Evolutionary conservation across 2,888 invertebrate genomes (phyloP).

Genomic region (Drosophila leonis): DNA sequence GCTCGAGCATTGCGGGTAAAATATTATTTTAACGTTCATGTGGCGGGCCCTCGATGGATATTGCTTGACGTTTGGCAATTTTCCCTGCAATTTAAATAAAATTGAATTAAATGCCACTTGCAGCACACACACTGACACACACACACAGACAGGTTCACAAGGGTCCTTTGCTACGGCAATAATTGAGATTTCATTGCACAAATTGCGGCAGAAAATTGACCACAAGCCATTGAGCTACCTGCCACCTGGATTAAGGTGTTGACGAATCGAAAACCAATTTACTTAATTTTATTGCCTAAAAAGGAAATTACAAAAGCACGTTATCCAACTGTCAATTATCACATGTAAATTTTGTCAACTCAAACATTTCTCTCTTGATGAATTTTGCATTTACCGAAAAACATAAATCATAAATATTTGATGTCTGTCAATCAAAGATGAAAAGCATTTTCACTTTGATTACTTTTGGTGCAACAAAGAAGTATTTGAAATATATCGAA

Average conservation of each 20-base stretch:
- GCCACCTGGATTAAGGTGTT: constrained; percentile 28
- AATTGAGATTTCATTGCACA: constrained; percentile 56
- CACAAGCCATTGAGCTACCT: constrained; percentile 29
- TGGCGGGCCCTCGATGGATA: constrained; percentile 25
- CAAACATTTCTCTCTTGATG: neutral
- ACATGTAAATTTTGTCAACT: constrained; percentile 3
- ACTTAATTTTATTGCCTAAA: neutral
- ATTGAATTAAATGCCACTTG: constrained; percentile 69
- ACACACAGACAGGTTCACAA: constrained; percentile 17
- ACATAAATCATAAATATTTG: neutral
- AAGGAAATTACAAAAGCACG: neutral
- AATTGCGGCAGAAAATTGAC: constrained; percentile 50
- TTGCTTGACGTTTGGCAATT: constrained; percentile 55
- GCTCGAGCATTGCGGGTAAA: constrained; percentile 58
- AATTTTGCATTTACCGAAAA: neutral
- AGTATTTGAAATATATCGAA: no score
- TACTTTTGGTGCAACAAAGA: no score
- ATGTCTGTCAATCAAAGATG: neutral
- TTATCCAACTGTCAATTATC: neutral
- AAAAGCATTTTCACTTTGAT: neutral
- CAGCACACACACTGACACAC: constrained; percentile 31
- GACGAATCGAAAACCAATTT: constrained; percentile 40
- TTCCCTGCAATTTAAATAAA: constrained; percentile 74
- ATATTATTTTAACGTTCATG: constrained; percentile 64
- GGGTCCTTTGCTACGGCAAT: constrained; percentile 41